phyloP scores from a whole-genome alignment of 2,797 vertebrate genomes.

The Rhinophrynus dorsalis region DNA sequence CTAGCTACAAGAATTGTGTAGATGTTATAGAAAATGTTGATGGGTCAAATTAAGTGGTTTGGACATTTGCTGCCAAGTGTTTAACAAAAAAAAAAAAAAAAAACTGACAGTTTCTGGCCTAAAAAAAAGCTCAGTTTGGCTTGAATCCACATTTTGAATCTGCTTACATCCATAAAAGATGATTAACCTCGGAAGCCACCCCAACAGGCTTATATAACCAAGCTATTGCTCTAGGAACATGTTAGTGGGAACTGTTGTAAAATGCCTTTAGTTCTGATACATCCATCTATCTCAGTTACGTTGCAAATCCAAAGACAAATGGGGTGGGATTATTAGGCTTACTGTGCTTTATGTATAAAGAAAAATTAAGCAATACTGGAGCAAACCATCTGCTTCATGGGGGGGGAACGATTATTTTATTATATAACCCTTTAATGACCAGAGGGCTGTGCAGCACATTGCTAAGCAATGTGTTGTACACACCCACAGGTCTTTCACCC shows the following conservation, averaged over 20 bases:
- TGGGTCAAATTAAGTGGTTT: background rate
- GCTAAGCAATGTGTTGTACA: too few species aligned
- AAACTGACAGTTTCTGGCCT: background rate
- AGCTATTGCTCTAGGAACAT: background rate
- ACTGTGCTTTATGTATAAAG: too few species aligned
- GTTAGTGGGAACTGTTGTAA: background rate
- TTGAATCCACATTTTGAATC: background rate
- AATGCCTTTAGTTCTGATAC: background rate
- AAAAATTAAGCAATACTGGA: too few species aligned
- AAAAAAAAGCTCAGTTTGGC: background rate
- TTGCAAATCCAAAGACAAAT: background rate
- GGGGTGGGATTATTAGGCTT: too few species aligned
- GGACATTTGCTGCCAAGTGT: background rate
- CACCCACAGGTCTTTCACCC: too few species aligned
- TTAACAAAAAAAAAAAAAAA: too few species aligned
- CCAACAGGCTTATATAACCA: background rate
- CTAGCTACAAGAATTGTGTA: background rate
- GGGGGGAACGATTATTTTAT: too few species aligned
- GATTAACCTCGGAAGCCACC: constrained; percentile 10
- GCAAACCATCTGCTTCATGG: too few species aligned
- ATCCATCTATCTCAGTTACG: background rate
- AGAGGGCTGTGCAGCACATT: too few species aligned
- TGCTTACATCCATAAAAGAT: constrained; percentile 4
- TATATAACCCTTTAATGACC: too few species aligned
- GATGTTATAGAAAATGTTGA: background rate